Evolutionary conservation across 2,797 vertebrate species (phyloP), one percentile per base, ranked within the genome.

Genomic region (Cirrhinus molitorella): DNA sequence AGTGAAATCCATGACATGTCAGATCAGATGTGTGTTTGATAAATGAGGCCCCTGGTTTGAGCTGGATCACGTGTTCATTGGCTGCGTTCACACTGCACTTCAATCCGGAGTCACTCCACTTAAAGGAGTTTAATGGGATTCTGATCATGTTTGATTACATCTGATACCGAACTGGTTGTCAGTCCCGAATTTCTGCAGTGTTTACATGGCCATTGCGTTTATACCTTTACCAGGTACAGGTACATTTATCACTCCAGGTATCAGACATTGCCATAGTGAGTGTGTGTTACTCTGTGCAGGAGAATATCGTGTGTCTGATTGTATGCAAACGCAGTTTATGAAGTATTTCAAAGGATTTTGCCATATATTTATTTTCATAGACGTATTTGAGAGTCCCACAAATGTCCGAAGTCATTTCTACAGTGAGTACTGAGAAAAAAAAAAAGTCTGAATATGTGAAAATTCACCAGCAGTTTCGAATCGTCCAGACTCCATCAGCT

Each of bases 401-500:
- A 73, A 84, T 34, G 80, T 81, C 55, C 45, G n/a, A 65, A 37
- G n/a, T 75, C 40, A 68, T 85, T 51, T 74, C 31, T 63, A 13
- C 45, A 14, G 45, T 6, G 34, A 37, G 34, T 37, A 37, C 34
- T 5, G 45, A 70, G 67, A 61, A 72, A 66, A 37, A 77, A 77
- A 37, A 74, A 73, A 19, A n/a, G 34, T 92, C 80, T 84, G 89
- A 89, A 88, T 92, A 93, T 92, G 91, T 93, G 93, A 90, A 91
- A 93, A 68, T 23, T 88, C 94, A 95, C 95, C 95, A 96, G 95
- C 95, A 95, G 92, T 92, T 94, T 92, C 92, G 93, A 92, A 89
- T 85, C 91, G 88, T 91, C 86, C 85, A 83, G 94, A 91, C 91
- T 94, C 84, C 92, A 88, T 89, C 89, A 92, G 88, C 90, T 90